Percentiles rank a stretch among this genome's conserved stretches.
These are phyloP conservation scores for Nerophis ophidion DNA, from an alignment of 2,113 vertebrate species.

Conservation along the genomic window DNA sequence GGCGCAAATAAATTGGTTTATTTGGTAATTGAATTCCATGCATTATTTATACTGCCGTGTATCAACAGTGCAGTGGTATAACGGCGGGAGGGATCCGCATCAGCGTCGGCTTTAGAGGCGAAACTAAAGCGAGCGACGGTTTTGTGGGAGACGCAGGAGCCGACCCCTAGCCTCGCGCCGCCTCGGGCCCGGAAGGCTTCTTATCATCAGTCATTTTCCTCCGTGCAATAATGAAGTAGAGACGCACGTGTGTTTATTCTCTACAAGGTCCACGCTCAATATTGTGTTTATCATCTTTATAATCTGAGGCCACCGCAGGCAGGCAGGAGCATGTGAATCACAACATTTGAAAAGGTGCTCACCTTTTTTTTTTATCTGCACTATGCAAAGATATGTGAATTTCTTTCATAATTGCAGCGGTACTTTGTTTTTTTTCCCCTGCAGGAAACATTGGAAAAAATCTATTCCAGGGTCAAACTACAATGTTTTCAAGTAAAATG, in stretches of 20 bases:
- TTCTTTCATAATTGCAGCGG: too few relatives aligned
- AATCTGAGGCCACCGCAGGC: neutral
- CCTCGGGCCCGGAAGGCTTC: slow-evolving; percentile 36
- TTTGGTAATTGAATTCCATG: slow-evolving; percentile 38
- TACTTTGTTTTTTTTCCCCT: too few relatives aligned
- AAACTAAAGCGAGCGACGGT: slow-evolving; percentile 29
- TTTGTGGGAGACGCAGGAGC: too few relatives aligned
- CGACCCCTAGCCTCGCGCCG: slow-evolving; percentile 21
- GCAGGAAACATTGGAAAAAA: too few relatives aligned
- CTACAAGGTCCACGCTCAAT: slow-evolving; percentile 3
- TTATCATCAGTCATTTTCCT: slow-evolving; percentile 50
- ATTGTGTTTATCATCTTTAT: neutral
- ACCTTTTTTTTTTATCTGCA: neutral
- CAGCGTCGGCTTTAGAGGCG: slow-evolving; percentile 25
- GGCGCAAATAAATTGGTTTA: slow-evolving; percentile 57
- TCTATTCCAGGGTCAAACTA: too few relatives aligned
- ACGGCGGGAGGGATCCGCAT: slow-evolving; percentile 9
- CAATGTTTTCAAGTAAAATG: too few relatives aligned
- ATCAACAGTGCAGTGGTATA: slow-evolving; percentile 29
- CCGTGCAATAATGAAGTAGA: slow-evolving; percentile 41
- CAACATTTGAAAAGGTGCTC: neutral
- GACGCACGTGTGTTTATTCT: slow-evolving; percentile 25
- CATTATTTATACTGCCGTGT: slow-evolving; percentile 43
- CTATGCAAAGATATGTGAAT: neutral
- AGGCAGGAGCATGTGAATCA: neutral